Conservation (phyloP, 30 jellyfish, hydroid and myxozoan species). For the Chrysaora quinquecirrha region DNA sequence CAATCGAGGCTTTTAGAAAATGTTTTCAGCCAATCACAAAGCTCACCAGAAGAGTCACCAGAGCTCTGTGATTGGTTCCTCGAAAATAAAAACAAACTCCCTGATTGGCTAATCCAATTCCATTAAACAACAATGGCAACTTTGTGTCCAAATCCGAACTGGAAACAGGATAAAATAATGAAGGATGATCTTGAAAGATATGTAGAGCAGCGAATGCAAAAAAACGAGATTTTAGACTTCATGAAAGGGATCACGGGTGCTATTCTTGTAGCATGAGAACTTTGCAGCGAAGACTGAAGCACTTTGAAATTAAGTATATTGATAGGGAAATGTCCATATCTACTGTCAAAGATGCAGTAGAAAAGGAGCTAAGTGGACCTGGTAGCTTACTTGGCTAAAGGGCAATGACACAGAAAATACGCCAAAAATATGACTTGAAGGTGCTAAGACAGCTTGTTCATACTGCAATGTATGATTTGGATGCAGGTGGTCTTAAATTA, state of each 20-base stretch:
- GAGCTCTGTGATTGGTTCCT: no score
- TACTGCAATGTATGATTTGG: background rate
- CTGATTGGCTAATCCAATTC: no score
- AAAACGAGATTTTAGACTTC: slow-evolving; percentile 36
- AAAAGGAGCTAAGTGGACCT: slow-evolving; percentile 5
- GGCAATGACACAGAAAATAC: background rate
- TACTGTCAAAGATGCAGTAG: background rate
- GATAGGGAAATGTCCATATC: slow-evolving; percentile 1
- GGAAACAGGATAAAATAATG: background rate
- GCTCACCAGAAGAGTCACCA: no score
- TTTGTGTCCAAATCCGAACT: no score
- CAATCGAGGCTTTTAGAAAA: slow-evolving; percentile 9
- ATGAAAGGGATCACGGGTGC: slow-evolving; percentile 8
- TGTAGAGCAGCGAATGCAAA: background rate
- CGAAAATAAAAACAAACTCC: no score
- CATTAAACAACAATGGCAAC: no score
- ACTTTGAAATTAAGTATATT: background rate
- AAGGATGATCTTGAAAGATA: slow-evolving; percentile 5
- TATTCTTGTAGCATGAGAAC: slow-evolving; percentile 54
- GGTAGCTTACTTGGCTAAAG: background rate
- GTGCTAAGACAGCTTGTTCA: background rate
- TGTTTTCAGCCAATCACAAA: no score
- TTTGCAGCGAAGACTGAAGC: slow-evolving; percentile 16
- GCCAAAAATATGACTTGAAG: background rate
- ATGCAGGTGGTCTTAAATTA: background rate